Conservation (phyloP, 1,140 invertebrate species). For the Andrena cerasifolii region DNA sequence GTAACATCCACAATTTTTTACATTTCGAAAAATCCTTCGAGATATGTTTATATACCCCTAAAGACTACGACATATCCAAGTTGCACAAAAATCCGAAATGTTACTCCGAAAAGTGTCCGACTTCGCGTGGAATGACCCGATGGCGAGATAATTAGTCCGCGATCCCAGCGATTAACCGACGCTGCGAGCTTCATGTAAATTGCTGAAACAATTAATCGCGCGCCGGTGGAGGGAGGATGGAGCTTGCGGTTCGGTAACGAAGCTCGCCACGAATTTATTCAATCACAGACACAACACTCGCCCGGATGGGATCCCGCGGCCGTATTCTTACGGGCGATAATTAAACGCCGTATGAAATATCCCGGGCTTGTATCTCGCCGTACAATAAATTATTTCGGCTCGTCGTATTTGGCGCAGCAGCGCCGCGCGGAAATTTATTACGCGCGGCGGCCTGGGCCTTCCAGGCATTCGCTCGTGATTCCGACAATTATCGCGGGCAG, state of each 20-base stretch:
- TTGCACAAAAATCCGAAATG: too few species aligned
- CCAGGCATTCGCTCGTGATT: slow-evolving; percentile 33
- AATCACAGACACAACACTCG: background rate
- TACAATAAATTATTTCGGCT: slow-evolving; percentile 45
- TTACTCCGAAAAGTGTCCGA: slow-evolving; percentile 16
- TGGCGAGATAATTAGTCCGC: slow-evolving; percentile 20
- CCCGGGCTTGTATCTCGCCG: slow-evolving; percentile 10
- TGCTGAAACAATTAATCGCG: slow-evolving; percentile 25
- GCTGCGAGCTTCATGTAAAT: slow-evolving; percentile 21
- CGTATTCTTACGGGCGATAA: slow-evolving; percentile 31
- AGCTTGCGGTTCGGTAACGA: slow-evolving; percentile 2
- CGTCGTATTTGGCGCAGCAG: slow-evolving; percentile 49
- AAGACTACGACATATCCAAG: too few species aligned
- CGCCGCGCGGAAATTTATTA: slow-evolving; percentile 33
- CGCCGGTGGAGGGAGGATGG: background rate
- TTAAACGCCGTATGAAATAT: slow-evolving; percentile 40
- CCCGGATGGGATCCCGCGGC: slow-evolving; percentile 6
- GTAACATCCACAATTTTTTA: too few species aligned
- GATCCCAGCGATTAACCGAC: slow-evolving; percentile 15
- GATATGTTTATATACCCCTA: too few species aligned
- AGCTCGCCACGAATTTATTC: slow-evolving; percentile 34
- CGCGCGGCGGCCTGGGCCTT: slow-evolving; percentile 2
- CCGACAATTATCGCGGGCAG: slow-evolving; percentile 35
- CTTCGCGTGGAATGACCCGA: too few species aligned
- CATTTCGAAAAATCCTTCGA: too few species aligned